Evolutionary conservation across 2,888 invertebrate genomes (phyloP).

Genomic region (Hyles lineata): DNA sequence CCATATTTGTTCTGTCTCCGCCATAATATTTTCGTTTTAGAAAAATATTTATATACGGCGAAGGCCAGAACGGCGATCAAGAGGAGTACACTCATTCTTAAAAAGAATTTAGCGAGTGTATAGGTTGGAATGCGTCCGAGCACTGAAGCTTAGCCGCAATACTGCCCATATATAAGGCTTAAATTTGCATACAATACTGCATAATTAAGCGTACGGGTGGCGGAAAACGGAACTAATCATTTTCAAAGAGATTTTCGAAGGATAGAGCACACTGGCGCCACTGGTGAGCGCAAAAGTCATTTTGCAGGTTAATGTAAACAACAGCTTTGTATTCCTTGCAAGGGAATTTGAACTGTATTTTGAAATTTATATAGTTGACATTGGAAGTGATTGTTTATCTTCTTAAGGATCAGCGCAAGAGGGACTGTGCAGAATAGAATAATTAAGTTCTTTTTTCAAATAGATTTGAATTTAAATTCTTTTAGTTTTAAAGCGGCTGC

Average conservation of each 20-base stretch:
- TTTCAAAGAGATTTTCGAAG: not conserved
- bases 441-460: not conserved
- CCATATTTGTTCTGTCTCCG: constrained; percentile 59
- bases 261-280: constrained; percentile 21
- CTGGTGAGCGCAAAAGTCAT: not conserved
- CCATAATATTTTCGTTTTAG: constrained; percentile 55
- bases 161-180: constrained; percentile 42
- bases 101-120: constrained; percentile 66
- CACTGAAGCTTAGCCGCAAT: constrained; percentile 46
- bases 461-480: constrained; percentile 1
- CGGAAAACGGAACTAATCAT: not conserved
- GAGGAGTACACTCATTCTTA: constrained; percentile 48
- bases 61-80: constrained; percentile 57
- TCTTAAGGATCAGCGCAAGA: not conserved
- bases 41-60: constrained; percentile 62
- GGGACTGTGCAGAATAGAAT: constrained; percentile 2
- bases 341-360: not conserved
- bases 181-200: constrained; percentile 11
- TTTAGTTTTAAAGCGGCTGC: not conserved
- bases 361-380: not conserved
- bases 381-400: not conserved
- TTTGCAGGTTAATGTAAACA: constrained; percentile 3
- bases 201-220: not conserved
- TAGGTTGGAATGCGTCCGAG: constrained; percentile 63
- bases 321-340: not conserved